Conservation (phyloP, 2,888 invertebrate species). For the Heliconius cydno region DNA sequence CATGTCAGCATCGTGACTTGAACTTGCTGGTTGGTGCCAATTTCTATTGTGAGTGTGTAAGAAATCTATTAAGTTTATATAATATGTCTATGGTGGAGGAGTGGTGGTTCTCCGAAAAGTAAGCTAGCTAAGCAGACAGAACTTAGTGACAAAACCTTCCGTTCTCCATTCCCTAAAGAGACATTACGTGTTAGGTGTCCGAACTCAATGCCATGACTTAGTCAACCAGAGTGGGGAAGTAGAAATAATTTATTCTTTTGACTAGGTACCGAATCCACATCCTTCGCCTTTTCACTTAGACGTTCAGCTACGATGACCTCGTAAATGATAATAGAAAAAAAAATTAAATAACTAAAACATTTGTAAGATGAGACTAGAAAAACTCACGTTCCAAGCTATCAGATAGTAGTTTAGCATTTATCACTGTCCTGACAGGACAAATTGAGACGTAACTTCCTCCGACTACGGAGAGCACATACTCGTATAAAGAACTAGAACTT, state of each 20-base stretch:
- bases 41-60: slow-evolving; percentile 23
- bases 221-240: neutral
- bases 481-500: slow-evolving; percentile 3
- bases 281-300: neutral
- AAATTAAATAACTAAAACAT: neutral
- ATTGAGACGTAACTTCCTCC: slow-evolving; percentile 8
- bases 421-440: slow-evolving; percentile 12
- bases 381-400: slow-evolving; percentile 15
- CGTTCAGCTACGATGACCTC: no score
- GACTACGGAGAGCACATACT: neutral
- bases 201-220: no score
- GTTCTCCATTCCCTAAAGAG: no score
- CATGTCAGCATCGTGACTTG: slow-evolving; percentile 35
- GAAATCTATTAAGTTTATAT: neutral
- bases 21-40: slow-evolving; percentile 37
- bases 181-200: no score
- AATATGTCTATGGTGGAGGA: neutral
- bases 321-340: neutral
- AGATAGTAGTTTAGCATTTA: slow-evolving; percentile 24
- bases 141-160: neutral
- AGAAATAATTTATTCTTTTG: neutral
- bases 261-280: no score
- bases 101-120: no score
- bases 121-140: neutral
- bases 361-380: neutral